Evolutionary conservation across 2,888 invertebrate species (phyloP).

Genomic region (Andrena praecox): DNA sequence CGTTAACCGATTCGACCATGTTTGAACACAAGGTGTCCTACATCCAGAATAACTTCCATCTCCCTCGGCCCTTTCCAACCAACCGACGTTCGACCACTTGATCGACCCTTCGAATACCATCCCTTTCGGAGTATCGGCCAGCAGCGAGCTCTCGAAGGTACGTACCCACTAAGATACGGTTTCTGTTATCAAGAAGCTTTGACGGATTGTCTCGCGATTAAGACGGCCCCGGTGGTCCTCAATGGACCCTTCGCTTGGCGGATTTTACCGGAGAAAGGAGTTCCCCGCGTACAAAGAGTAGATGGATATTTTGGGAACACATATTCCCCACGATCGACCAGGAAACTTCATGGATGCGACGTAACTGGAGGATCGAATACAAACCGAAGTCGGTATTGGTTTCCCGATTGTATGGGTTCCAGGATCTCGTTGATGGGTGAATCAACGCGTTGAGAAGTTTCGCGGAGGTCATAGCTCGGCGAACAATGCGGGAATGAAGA

Average conservation of each 20-base stretch:
- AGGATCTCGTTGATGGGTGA: neutral
- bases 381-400: slow-evolving; percentile 13
- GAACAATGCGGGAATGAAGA: slow-evolving; percentile 34
- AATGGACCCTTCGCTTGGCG: slow-evolving; percentile 2
- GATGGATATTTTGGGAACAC: neutral
- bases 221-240: slow-evolving; percentile 12
- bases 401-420: slow-evolving; percentile 5
- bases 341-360: slow-evolving; percentile 7
- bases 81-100: slow-evolving; percentile 48
- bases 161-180: neutral
- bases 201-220: slow-evolving; percentile 59
- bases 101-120: slow-evolving; percentile 48
- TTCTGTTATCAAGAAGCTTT: slow-evolving; percentile 46
- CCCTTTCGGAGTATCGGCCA: slow-evolving; percentile 37
- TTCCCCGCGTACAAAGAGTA: neutral
- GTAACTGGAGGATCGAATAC: slow-evolving; percentile 11
- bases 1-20: slow-evolving; percentile 75
- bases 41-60: slow-evolving; percentile 25
- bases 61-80: slow-evolving; percentile 19
- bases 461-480: slow-evolving; percentile 11
- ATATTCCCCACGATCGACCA: slow-evolving; percentile 4
- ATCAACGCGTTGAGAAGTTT: slow-evolving; percentile 14
- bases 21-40: slow-evolving; percentile 61
- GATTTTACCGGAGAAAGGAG: slow-evolving; percentile 30
- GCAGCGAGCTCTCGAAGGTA: neutral